phyloP scores from a whole-genome alignment of 2,888 invertebrate species.

The Nesidiocoris tenuis region DNA sequence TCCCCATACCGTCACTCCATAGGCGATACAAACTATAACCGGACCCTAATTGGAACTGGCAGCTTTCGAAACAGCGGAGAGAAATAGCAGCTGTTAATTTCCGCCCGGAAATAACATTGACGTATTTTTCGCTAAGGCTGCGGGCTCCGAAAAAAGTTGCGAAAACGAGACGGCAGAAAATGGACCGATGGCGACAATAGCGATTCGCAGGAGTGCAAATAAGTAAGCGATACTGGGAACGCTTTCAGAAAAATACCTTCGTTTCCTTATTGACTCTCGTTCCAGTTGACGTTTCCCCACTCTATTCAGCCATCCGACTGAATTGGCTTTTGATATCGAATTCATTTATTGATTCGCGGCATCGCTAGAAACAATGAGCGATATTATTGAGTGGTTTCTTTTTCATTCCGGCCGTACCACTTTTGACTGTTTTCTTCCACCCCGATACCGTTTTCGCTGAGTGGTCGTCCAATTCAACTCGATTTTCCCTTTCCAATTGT shows the following conservation, averaged over 20 bases:
- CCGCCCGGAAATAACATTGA: conserved; percentile 46
- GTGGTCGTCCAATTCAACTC: background rate
- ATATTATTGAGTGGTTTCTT: background rate
- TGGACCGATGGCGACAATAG: conserved; percentile 5
- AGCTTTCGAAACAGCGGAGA: background rate
- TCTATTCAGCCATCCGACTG: background rate
- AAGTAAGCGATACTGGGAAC: background rate
- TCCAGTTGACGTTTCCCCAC: background rate
- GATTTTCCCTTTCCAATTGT: background rate
- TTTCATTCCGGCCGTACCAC: background rate
- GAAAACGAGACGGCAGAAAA: conserved; percentile 20
- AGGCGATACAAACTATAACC: too few species aligned
- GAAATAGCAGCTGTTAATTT: conserved; percentile 46
- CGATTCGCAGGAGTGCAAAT: background rate
- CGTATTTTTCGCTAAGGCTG: conserved; percentile 35
- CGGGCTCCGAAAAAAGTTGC: background rate
- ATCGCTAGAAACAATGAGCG: background rate
- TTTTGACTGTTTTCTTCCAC: background rate
- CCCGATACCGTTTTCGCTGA: background rate
- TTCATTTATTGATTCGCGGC: background rate
- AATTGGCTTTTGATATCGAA: background rate
- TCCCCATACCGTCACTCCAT: too few species aligned
- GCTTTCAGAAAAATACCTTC: background rate
- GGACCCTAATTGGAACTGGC: background rate
- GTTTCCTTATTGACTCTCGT: background rate